Percentiles rank a stretch among this genome's conserved stretches.
Evolutionary conservation across 2,797 vertebrate species (phyloP).

Genomic region (Xenopus petersii): DNA sequence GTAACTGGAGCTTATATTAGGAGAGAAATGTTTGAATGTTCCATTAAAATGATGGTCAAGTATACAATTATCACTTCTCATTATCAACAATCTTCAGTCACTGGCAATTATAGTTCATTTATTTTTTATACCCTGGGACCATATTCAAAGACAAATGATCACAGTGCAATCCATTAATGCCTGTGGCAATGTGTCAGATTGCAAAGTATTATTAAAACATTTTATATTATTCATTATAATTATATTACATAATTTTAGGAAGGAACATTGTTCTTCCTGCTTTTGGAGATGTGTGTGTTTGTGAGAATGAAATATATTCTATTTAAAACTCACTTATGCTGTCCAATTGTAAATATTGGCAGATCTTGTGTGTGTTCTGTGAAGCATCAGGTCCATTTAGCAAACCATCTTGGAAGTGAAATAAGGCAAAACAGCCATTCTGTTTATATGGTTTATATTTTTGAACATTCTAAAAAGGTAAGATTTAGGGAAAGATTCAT

Average conservation of each 20-base stretch:
- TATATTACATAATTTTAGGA: slow-evolving; percentile 47
- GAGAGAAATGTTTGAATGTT: neutral
- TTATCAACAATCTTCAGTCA: slow-evolving; percentile 55
- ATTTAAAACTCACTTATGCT: neutral
- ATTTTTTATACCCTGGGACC: slow-evolving; percentile 60
- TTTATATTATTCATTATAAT: slow-evolving; percentile 33
- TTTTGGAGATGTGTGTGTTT: slow-evolving; percentile 24
- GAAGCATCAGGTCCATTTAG: neutral
- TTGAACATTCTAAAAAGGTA: too few relatives aligned
- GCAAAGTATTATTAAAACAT: slow-evolving; percentile 44
- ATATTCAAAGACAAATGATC: slow-evolving; percentile 45
- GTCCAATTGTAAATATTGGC: neutral
- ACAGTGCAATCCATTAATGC: slow-evolving; percentile 50
- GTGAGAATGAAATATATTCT: slow-evolving; percentile 27
- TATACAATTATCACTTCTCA: slow-evolving; percentile 53
- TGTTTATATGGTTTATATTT: neutral
- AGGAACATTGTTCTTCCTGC: slow-evolving; percentile 34
- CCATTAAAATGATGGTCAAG: slow-evolving; percentile 42
- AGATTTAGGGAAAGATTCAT: too few relatives aligned
- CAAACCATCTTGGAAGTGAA: neutral
- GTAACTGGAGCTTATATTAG: neutral
- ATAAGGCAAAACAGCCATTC: neutral
- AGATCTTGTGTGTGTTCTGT: slow-evolving; percentile 4
- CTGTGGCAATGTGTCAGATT: slow-evolving; percentile 43
- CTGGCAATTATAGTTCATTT: slow-evolving; percentile 58